These are phyloP conservation scores for Mythimna vitellina DNA, from an alignment of 2,888 invertebrate genomes.

Conservation along the genomic window DNA sequence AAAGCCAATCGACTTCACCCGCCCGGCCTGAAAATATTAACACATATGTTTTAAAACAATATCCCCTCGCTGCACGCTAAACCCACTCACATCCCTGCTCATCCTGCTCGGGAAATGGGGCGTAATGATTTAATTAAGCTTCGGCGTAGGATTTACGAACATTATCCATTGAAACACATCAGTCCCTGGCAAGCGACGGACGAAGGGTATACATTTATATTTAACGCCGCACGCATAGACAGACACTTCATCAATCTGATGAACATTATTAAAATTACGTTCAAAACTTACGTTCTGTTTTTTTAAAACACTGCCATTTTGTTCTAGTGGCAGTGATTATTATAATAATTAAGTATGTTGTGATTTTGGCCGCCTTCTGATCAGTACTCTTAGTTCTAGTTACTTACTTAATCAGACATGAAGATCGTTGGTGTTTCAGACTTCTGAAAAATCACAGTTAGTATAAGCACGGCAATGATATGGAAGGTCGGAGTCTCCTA, in stretches of 20 bases:
- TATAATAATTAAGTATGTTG: too few relatives aligned
- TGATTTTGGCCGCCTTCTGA: too few relatives aligned
- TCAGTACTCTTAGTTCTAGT: too few relatives aligned
- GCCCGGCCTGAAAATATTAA: conserved; percentile 38
- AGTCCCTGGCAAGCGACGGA: conserved; percentile 27
- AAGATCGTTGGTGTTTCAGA: too few relatives aligned
- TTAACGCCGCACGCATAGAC: conserved; percentile 14
- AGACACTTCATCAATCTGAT: neutral
- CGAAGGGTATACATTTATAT: conserved; percentile 29
- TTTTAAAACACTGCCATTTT: too few relatives aligned
- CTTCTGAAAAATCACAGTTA: too few relatives aligned
- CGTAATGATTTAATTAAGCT: conserved; percentile 64
- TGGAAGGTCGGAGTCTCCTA: too few relatives aligned
- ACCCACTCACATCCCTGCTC: conserved; percentile 41
- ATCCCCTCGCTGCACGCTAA: conserved; percentile 22
- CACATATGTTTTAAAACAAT: conserved; percentile 42
- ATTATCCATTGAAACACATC: conserved; percentile 60
- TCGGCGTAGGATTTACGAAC: conserved; percentile 52
- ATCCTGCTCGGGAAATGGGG: conserved; percentile 53
- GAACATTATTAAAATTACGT: neutral
- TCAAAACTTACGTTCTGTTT: neutral
- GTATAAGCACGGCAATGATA: too few relatives aligned
- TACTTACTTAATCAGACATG: too few relatives aligned
- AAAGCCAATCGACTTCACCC: neutral
- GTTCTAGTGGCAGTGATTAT: too few relatives aligned